Evolutionary conservation across 1,140 invertebrate species (phyloP), one percentile per base, ranked within the genome.

Genomic region (Elysia chlorotica): DNA sequence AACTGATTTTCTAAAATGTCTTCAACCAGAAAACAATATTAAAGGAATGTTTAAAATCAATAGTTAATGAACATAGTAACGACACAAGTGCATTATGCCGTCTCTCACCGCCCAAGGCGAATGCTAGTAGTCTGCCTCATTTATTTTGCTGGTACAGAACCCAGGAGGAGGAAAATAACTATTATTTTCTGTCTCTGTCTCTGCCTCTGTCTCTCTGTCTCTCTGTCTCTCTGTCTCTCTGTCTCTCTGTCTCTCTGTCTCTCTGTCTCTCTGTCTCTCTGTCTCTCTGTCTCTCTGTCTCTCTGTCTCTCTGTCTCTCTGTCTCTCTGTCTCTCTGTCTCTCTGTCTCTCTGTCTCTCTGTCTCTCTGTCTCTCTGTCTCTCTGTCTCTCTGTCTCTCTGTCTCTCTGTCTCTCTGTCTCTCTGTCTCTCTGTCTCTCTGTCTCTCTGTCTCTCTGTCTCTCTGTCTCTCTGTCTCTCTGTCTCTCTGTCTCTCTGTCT

Each of bases 281-380:
- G 10, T 48, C 41, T 48, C 41, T 48, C 41, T 48, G 10, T 48
- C 41, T 48, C 41, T 48, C 41, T 48, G 10, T 48, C 41, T 48
- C 41, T 48, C 41, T 48, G 10, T 48, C 41, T 48, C 41, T 48
- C 10, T 48, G 10, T 48, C 41, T 48, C 41, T 48, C 41, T 48
- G 10, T 48, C 41, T 48, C 41, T 48, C 41, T 48, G 10, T 48
- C 41, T 48, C 41, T 48, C 41, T 48, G 10, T 48, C 41, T 48
- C 41, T n/a, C 10, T 48, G 41, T 66, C 21, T 48, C 25, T 66
- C 37, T 41, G 65, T 66, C 37, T 66, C 37, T 10, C 21, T 41
- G 28, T 66, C 0, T 63, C 35, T 63, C 28, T 6, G 5, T 63
- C 61, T 63, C 61, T 30, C 61, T 63, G 23, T 63, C 61, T 63